Evolutionary conservation across 2,888 invertebrate species (phyloP), one percentile per base, ranked within the genome.

Genomic region (Acrobasis suavella): DNA sequence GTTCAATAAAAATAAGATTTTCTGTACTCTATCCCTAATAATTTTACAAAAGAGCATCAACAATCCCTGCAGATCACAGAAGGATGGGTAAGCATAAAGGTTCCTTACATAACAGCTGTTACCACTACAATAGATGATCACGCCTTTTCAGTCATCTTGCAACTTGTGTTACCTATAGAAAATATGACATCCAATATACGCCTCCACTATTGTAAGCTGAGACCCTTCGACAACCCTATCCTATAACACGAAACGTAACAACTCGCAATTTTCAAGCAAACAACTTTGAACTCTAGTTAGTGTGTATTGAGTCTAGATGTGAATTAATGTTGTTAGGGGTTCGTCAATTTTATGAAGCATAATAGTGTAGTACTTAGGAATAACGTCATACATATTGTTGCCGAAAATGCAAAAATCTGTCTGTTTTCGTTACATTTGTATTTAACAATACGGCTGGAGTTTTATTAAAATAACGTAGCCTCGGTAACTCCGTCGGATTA

Each of bases 131-230:
- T 51, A 42, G 51, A 60, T 51, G 60, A 51, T 60, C 60, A 56
- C 50, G 59, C 37, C 59, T 54, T 55, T 62, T 62, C 55, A 62
- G 62, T 69, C 72, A 74, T 75, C 77, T 73, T 74, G 69, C 70
- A 72, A 67, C 72, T 70, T 72, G 70, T 73, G 72, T 74, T 73
- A 74, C 64, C 67, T 65, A 65, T 75, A 75, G 72, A 78, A 78
- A 75, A 75, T 76, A 73, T 77, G 74, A 72, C 73, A 73, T 69
- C 65, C 72, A 69, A 76, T 79, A 78, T 74, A 79, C 73, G 69
- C 71, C 69, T 64, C 66, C 65, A 69, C 69, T 72, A 73, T 71
- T 77, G 72, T 73, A 65, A 75, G 70, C 72, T 69, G 64, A 62
- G 64, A 65, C 67, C 69, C 70, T 70, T 69, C 64, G 58, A 69